Conservation (phyloP, 2,797 vertebrate genomes). For the Apogon hyalosoma region DNA sequence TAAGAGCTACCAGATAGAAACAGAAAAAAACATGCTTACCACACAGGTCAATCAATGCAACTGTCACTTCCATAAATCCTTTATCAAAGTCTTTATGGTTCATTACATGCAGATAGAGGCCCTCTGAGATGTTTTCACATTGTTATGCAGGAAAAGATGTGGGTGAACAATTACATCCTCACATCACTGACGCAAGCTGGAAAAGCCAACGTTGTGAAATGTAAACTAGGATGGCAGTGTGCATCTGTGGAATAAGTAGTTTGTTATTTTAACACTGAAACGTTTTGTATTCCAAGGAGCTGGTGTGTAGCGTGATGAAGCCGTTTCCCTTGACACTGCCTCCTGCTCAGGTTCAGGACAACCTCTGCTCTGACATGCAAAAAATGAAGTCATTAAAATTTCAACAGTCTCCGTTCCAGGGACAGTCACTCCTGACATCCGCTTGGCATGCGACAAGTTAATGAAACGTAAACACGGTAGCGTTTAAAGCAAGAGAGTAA, state of each 20-base stretch:
- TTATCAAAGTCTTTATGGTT: slow-evolving; percentile 17
- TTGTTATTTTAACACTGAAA: slow-evolving; percentile 61
- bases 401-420: slow-evolving; percentile 61
- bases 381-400: slow-evolving; percentile 80
- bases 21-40: slow-evolving; percentile 40
- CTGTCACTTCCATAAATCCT: slow-evolving; percentile 28
- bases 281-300: slow-evolving; percentile 63
- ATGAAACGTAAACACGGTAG: slow-evolving; percentile 63
- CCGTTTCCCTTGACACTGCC: slow-evolving; percentile 61
- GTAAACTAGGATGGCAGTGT: slow-evolving; percentile 38
- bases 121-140: slow-evolving; percentile 19
- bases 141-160: slow-evolving; percentile 9
- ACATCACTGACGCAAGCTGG: slow-evolving; percentile 24
- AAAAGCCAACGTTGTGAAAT: slow-evolving; percentile 45
- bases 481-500: slow-evolving; percentile 29
- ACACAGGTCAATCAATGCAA: slow-evolving; percentile 47
- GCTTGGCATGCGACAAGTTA: slow-evolving; percentile 59
- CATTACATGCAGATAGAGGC: slow-evolving; percentile 13
- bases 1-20: slow-evolving; percentile 48
- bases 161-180: slow-evolving; percentile 37
- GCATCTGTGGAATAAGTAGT: slow-evolving; percentile 35
- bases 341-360: slow-evolving; percentile 64
- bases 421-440: slow-evolving; percentile 64
- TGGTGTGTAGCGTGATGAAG: slow-evolving; percentile 31
- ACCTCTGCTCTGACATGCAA: slow-evolving; percentile 67